Evolutionary conservation across 2,888 invertebrate genomes (phyloP), one percentile per base, ranked within the genome.

Genomic region (Cepaea hortensis): DNA sequence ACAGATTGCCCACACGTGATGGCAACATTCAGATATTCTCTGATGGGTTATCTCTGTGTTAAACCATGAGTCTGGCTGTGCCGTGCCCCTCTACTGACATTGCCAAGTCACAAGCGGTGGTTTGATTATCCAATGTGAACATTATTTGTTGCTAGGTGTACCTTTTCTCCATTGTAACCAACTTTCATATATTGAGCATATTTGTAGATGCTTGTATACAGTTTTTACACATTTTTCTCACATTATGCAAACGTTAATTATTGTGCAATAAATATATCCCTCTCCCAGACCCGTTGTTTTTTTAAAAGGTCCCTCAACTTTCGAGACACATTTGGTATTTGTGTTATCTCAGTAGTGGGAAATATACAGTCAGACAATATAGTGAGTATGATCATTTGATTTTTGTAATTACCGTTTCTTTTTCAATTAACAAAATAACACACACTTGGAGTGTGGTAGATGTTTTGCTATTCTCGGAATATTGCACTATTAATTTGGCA

Each of bases 211-310:
- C 11, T 55, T 50, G 20, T 72, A 83, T 72, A 83, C 48, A 20
- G 20, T 76, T 62, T 76, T 76, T n/a, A 48, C 23, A 75, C 76
- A 84, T 84, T 87, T 83, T 72, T 85, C 85, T 85, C 83, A 85
- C 62, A 84, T 88, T 87, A 87, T 87, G 87, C 87, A 87, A 85
- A 82, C 72, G 72, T 88, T 65, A 73, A 85, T 85, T 61, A 75
- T 86, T 88, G 88, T 87, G 88, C 88, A 88, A 88, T 88, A 88
- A 87, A 68, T 84, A 84, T 81, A 86, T 85, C 84, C 81, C 70
- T 61, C 48, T 46, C 83, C 55, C 48, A 61, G 61, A 65, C 85
- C 68, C 70, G 55, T 20, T 55, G 50, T 20, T 83, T 72, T 50
- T 65, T 15, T 13, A 80, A 75, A 46, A 48, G 48, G 81, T 55